Conservation (phyloP, 2,888 invertebrate genomes). For the Hypercompe scribonia region DNA sequence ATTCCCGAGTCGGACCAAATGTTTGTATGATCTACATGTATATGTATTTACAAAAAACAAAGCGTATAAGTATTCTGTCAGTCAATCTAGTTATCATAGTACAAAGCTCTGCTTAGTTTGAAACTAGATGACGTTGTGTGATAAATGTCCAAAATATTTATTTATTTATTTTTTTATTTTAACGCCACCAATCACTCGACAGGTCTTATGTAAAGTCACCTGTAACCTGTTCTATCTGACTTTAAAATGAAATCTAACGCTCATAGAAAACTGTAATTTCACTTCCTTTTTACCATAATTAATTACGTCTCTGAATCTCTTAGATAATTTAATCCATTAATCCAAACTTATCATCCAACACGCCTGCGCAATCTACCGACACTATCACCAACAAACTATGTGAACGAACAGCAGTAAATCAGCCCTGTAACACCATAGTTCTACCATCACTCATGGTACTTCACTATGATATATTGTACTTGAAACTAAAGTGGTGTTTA, state of each 20-base stretch:
- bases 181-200: too few species aligned
- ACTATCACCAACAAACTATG: constrained; percentile 17
- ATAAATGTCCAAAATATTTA: too few species aligned
- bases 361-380: not conserved
- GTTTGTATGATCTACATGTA: too few species aligned
- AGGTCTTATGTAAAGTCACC: too few species aligned
- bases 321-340: not conserved
- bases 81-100: too few species aligned
- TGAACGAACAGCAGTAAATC: constrained; percentile 24
- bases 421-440: constrained; percentile 22
- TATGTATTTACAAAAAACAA: too few species aligned
- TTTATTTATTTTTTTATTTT: too few species aligned
- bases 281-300: not conserved
- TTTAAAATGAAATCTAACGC: not conserved
- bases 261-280: not conserved
- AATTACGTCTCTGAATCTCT: not conserved
- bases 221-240: not conserved
- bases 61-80: too few species aligned
- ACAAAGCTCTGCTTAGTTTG: too few species aligned
- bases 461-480: constrained; percentile 26
- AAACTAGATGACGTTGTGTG: too few species aligned
- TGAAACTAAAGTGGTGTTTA: constrained; percentile 24
- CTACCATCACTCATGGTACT: constrained; percentile 28
- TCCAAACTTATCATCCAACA: constrained; percentile 15
- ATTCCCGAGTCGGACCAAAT: too few species aligned